Conservation (phyloP, 1,140 invertebrate genomes). For the Hydropsyche tenuis region DNA sequence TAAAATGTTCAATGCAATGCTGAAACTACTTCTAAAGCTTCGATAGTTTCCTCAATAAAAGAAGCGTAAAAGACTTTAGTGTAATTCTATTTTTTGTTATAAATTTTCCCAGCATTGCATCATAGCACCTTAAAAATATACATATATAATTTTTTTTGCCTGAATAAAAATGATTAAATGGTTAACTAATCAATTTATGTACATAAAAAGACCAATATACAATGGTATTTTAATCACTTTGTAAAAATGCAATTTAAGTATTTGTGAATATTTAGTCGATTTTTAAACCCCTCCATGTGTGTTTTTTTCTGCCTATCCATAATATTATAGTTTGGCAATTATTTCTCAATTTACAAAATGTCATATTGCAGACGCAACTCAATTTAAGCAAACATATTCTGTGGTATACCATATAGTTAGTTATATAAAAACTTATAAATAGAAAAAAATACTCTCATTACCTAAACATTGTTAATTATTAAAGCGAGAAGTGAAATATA, state of each 20-base stretch:
- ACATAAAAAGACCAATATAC: conserved; percentile 47
- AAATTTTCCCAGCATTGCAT: conserved; percentile 39
- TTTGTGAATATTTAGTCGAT: conserved; percentile 31
- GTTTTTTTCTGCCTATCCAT: background rate
- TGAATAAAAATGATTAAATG: conserved; percentile 39
- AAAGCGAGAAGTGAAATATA: conserved; percentile 46
- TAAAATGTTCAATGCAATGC: conserved; percentile 39
- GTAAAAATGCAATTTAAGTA: conserved; percentile 33
- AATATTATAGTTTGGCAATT: conserved; percentile 10
- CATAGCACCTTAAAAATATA: conserved; percentile 47
- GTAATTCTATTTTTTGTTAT: conserved; percentile 18
- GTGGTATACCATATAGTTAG: background rate
- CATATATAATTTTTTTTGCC: conserved; percentile 37
- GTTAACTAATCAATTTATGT: conserved; percentile 46
- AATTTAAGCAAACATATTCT: background rate
- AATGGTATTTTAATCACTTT: conserved; percentile 32
- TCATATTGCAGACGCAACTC: background rate
- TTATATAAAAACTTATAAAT: conserved; percentile 31
- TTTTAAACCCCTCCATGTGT: background rate
- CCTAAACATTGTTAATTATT: conserved; percentile 44
- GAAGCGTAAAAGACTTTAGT: conserved; percentile 33
- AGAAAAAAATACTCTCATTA: conserved; percentile 37
- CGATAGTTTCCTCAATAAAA: conserved; percentile 28
- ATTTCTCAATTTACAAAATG: background rate
- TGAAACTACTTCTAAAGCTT: conserved; percentile 29